Evolutionary conservation across 35 echinoderm and acorn worm species (phyloP).

Genomic region (Hemicentrotus pulcherrimus): DNA sequence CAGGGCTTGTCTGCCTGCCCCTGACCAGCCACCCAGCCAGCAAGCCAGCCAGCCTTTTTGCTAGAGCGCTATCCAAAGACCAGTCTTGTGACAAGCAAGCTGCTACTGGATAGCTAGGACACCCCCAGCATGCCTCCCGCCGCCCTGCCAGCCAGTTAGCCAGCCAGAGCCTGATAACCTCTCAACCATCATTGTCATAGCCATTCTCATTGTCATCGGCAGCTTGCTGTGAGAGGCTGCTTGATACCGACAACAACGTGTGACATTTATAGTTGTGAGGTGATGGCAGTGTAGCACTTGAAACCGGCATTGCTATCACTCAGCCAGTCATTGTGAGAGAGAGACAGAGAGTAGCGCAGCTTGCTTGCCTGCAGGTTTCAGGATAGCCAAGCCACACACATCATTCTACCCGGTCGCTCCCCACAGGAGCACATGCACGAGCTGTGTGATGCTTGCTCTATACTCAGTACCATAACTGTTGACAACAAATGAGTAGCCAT

Average conservation of each 20-base stretch:
- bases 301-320: background rate
- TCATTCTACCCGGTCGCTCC: background rate
- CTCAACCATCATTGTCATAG: background rate
- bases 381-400: background rate
- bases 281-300: background rate
- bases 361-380: too few relatives aligned
- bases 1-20: background rate
- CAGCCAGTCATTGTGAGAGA: background rate
- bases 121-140: background rate
- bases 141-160: background rate
- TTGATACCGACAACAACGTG: conserved; percentile 9
- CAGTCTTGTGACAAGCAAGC: background rate
- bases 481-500: background rate
- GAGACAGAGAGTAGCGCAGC: background rate
- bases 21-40: background rate
- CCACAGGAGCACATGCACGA: background rate
- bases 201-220: background rate
- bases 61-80: background rate
- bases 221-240: conserved; percentile 8
- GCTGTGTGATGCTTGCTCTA: background rate
- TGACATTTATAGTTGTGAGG: conserved; percentile 30
- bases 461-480: background rate
- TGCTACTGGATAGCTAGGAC: background rate
- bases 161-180: background rate
- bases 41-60: too few relatives aligned